Evolutionary conservation across 1,140 invertebrate species (phyloP), one percentile per base, ranked within the genome.

Genomic region (Choristoneura fumiferana): DNA sequence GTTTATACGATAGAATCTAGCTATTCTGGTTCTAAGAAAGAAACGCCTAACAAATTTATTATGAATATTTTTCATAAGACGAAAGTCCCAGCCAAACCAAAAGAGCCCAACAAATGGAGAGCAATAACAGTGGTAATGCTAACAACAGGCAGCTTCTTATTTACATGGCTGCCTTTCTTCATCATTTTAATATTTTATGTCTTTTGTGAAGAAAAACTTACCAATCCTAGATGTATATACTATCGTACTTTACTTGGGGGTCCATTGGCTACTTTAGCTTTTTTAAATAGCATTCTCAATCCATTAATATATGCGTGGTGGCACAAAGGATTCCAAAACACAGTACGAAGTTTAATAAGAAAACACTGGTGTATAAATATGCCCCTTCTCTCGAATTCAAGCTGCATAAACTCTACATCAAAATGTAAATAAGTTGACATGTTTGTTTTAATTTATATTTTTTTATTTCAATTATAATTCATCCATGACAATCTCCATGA

Each of bases 231-330:
- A 45, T 92, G 91, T 69, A 70, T 89, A 52, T 63, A 80, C 1
- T 63, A 91, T 4, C 76, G 78, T 54, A 68, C 85, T 33, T 67
- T 91, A 33, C 74, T 92, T 0, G 84, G 85, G 0, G 90, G 91
- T 63, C 91, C 91, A 2, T 59, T 92, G 17, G 87, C 90, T 5
- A 87, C 91, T 14, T 74, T 93, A 18, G 92, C 92, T 10, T 93
- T 94, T 75, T 76, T 91, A 9, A 95, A 94, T 71, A 93, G 92
- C 61, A 82, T 94, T 12, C 78, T 95, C 17, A 95, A 95, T 81
- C 94, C 94, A 6, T 84, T 94, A 39, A 94, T 95, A 58, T 95
- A 95, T 71, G 93, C 93, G 1, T 92, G 93, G 89, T 94, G 93
- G 90, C 93, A 94, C 83, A 92, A 92, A 73, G 91, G 91, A 0